Percentiles rank a stretch among this genome's conserved stretches.
Conservation (phyloP, 2,888 invertebrate genomes). For the Alloscopus bannaensis region DNA sequence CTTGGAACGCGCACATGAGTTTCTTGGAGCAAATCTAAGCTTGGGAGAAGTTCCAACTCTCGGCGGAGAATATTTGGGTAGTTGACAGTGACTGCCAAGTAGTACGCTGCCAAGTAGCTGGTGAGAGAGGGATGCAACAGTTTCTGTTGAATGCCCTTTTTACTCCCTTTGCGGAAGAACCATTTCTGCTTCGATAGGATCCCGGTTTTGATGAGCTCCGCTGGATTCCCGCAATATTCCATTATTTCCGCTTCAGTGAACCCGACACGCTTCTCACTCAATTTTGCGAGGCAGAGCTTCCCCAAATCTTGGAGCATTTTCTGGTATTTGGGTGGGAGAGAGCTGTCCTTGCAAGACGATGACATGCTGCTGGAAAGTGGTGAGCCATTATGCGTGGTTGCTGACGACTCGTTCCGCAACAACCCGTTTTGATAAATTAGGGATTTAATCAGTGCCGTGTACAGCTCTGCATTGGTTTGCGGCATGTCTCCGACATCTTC, state of each 20-base stretch:
- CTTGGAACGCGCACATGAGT: slow-evolving; percentile 64
- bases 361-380: slow-evolving; percentile 18
- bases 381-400: slow-evolving; percentile 38
- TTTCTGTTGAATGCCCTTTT: slow-evolving; percentile 73
- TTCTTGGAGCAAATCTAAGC: slow-evolving; percentile 73
- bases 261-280: slow-evolving; percentile 76
- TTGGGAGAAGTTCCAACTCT: slow-evolving; percentile 78
- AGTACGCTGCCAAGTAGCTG: slow-evolving; percentile 79
- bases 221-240: slow-evolving; percentile 76
- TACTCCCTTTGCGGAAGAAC: slow-evolving; percentile 72
- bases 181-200: slow-evolving; percentile 76
- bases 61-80: slow-evolving; percentile 77
- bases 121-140: slow-evolving; percentile 78
- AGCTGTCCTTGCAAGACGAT: slow-evolving; percentile 55
- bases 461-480: slow-evolving; percentile 76
- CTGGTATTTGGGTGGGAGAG: slow-evolving; percentile 76
- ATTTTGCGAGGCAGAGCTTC: slow-evolving; percentile 77
- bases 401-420: slow-evolving; percentile 72
- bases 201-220: slow-evolving; percentile 63
- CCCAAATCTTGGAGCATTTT: slow-evolving; percentile 78
- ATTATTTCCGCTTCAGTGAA: slow-evolving; percentile 78
- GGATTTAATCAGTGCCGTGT: slow-evolving; percentile 76
- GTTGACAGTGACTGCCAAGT: slow-evolving; percentile 78
- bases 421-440: slow-evolving; percentile 76
- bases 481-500: slow-evolving; percentile 77